phyloP scores from a whole-genome alignment of 2,888 invertebrate genomes.

The Lymantria monacha region DNA sequence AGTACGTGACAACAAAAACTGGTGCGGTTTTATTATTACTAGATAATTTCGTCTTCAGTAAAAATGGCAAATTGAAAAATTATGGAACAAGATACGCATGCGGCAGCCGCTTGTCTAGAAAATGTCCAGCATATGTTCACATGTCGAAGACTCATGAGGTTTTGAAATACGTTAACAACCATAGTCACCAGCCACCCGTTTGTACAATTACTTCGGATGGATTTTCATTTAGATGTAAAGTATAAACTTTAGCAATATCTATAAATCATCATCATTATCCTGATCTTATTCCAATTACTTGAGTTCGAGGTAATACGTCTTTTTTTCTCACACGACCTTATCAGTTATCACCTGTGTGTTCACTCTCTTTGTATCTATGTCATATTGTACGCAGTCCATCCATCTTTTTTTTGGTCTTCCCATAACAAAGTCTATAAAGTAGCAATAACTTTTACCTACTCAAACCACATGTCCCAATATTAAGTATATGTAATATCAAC shows the following conservation, averaged over 20 bases:
- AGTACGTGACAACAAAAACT: conserved; percentile 27
- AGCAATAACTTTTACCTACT: no score
- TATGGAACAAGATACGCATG: conserved; percentile 36
- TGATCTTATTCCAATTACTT: background rate
- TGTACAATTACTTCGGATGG: conserved; percentile 19
- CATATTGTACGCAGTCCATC: no score
- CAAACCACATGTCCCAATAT: no score
- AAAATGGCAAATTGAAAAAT: conserved; percentile 23
- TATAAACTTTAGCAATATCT: background rate
- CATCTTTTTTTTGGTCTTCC: no score
- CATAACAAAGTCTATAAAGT: no score
- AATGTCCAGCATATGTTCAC: conserved; percentile 34
- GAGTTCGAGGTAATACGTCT: no score
- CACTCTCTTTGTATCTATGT: no score
- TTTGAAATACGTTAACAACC: conserved; percentile 22
- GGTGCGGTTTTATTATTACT: conserved; percentile 34
- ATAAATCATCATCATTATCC: no score
- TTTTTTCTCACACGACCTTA: no score
- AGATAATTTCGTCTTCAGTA: conserved; percentile 40
- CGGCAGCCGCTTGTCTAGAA: conserved; percentile 31
- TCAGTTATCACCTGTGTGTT: no score
- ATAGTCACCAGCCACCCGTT: conserved; percentile 28
- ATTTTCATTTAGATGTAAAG: conserved; percentile 14
- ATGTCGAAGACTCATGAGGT: conserved; percentile 31
- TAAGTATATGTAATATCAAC: no score